Evolutionary conservation across 2,113 vertebrate species (phyloP).

Genomic region (Rattus rattus): DNA sequence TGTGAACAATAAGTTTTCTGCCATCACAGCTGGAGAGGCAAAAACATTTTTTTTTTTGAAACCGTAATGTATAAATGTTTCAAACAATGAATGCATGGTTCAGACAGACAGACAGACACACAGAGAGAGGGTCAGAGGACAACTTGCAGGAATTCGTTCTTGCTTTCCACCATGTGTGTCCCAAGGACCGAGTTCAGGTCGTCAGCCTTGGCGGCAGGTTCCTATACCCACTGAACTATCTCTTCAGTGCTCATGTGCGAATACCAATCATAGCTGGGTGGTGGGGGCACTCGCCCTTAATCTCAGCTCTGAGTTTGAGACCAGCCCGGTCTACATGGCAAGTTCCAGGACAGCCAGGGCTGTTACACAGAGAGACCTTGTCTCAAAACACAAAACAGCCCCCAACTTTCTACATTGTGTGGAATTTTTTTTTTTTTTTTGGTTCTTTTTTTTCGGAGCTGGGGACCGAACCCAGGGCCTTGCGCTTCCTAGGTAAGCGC

Average conservation of each 20-base stretch:
- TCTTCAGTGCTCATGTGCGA: background rate
- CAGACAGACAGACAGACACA: background rate
- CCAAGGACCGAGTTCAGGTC: background rate
- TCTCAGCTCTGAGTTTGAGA: background rate
- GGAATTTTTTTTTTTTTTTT: no score
- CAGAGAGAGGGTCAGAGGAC: background rate
- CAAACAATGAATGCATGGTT: background rate
- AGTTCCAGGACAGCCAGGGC: background rate
- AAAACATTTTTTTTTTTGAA: background rate
- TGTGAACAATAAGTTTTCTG: background rate
- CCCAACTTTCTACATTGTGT: background rate
- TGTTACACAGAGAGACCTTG: background rate
- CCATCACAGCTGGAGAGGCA: background rate
- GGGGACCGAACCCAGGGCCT: no score
- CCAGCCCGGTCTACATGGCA: background rate
- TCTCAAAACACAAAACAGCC: background rate
- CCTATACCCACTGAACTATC: background rate
- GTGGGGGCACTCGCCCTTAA: background rate
- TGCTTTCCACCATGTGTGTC: background rate
- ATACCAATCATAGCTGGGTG: background rate
- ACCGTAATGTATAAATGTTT: background rate
- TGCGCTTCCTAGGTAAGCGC: no score
- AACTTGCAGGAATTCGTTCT: background rate
- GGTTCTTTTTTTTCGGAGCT: no score
- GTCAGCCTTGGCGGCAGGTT: background rate